A percentile compares a stretch with the other conserved stretches of the same genome.
Conservation (phyloP, 2,113 vertebrate species). For the Spizaetus ornatus region DNA sequence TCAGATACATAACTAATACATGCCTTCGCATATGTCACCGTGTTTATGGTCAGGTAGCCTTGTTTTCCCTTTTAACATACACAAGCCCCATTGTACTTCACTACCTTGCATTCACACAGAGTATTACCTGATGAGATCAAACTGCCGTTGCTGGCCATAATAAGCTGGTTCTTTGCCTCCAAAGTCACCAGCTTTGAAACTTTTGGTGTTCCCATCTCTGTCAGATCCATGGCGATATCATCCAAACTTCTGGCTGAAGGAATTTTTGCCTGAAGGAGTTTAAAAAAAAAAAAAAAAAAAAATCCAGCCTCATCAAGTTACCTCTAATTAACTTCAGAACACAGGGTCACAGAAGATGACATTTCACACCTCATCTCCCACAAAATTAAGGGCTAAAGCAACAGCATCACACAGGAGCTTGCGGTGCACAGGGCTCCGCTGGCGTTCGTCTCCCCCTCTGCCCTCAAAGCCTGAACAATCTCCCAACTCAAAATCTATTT, state of each 20-base stretch:
- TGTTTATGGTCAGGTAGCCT: background rate
- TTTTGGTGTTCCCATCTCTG: constrained; percentile 79
- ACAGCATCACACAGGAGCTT: background rate
- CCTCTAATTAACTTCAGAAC: background rate
- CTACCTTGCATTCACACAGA: background rate
- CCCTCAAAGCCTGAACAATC: background rate
- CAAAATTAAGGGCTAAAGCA: constrained; percentile 9
- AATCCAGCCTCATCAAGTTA: background rate
- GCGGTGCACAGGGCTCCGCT: accelerated
- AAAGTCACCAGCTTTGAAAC: constrained; percentile 79
- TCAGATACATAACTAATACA: background rate
- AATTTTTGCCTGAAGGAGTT: constrained; percentile 84
- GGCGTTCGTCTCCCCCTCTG: background rate
- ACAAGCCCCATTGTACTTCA: background rate
- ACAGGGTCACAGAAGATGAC: background rate
- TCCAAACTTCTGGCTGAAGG: constrained; percentile 88
- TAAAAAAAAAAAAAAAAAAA: background rate
- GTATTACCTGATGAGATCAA: constrained; percentile 89
- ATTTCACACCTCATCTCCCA: background rate
- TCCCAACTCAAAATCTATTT: background rate
- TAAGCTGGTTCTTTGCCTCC: constrained; percentile 87
- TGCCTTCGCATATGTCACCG: background rate
- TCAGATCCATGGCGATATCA: constrained; percentile 92
- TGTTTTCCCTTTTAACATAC: background rate
- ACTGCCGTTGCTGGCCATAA: constrained; percentile 95